These are phyloP conservation scores for Colostygia pectinataria DNA, from an alignment of 2,888 invertebrate species.

Conservation along the genomic window DNA sequence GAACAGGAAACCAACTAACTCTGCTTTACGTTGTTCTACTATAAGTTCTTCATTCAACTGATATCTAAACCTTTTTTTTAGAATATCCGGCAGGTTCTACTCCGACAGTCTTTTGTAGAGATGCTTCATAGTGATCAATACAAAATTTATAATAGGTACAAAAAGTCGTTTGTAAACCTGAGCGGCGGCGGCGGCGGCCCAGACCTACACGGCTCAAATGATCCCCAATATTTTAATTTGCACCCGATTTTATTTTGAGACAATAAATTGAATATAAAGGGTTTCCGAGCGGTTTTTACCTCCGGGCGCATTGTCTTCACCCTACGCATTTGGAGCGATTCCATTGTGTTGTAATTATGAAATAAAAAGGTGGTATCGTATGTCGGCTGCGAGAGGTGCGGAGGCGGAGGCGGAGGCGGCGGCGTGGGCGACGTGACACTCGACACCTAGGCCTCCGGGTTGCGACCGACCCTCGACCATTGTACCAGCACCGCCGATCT, in stretches of 20 bases:
- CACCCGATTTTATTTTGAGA: constrained; percentile 82
- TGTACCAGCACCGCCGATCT: constrained; percentile 53
- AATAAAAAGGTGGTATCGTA: constrained; percentile 81
- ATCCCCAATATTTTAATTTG: constrained; percentile 77
- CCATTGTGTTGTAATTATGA: constrained; percentile 78
- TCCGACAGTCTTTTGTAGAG: constrained; percentile 11
- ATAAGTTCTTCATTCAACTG: constrained; percentile 23
- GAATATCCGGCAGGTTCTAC: constrained; percentile 12
- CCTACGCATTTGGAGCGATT: constrained; percentile 74
- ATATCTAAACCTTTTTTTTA: constrained; percentile 26
- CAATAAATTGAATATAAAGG: constrained; percentile 80
- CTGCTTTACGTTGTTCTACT: constrained; percentile 26
- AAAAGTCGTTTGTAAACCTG: constrained; percentile 46
- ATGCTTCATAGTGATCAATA: constrained; percentile 17
- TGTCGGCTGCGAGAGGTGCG: constrained; percentile 67
- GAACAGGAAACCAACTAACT: constrained; percentile 33
- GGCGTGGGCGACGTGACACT: constrained; percentile 54
- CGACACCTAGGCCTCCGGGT: constrained; percentile 56
- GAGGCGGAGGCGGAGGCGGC: constrained; percentile 47
- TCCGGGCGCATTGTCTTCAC: constrained; percentile 82
- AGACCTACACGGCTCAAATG: constrained; percentile 32
- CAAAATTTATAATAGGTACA: constrained; percentile 46
- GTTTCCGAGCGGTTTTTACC: constrained; percentile 77
- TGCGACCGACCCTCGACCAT: constrained; percentile 36
- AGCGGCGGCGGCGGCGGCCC: constrained; percentile 46